Evolutionary conservation across 2,113 vertebrate genomes (phyloP).

Genomic region (Rallus limicola): DNA sequence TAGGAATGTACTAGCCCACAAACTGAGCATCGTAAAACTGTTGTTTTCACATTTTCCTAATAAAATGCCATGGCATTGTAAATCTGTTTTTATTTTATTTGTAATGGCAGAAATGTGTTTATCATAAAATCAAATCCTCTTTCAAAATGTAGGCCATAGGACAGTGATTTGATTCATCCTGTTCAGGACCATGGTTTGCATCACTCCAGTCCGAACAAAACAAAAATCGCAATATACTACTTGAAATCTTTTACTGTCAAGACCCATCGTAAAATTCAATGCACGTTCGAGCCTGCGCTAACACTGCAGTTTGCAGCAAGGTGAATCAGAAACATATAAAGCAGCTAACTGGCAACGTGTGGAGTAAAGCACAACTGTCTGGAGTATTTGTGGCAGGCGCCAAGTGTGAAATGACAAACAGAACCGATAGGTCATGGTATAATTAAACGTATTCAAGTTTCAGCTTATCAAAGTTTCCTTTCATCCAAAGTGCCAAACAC

Average conservation of each 20-base stretch:
- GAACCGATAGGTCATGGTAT: neutral
- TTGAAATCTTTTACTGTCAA: neutral
- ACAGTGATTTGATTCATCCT: slow-evolving; percentile 7
- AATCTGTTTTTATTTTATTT: slow-evolving; percentile 72
- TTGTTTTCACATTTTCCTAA: slow-evolving; percentile 70
- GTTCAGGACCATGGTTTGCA: neutral
- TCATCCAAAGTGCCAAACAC: neutral
- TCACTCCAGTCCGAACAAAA: neutral
- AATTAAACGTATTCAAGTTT: neutral
- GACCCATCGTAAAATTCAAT: neutral
- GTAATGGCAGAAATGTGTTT: slow-evolving; percentile 69
- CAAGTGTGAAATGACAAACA: neutral
- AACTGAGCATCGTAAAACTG: slow-evolving; percentile 49
- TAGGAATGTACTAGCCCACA: slow-evolving; percentile 32
- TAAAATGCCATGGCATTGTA: slow-evolving; percentile 64
- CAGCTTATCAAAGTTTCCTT: neutral
- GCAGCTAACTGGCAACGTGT: neutral
- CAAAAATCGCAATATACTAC: neutral
- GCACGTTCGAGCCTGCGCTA: neutral
- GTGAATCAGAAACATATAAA: neutral
- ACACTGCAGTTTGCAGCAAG: neutral
- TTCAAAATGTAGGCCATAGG: neutral
- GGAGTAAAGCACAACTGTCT: neutral
- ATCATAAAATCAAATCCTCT: slow-evolving; percentile 41
- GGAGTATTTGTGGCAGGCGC: neutral